These are phyloP conservation scores for Nilaparvata lugens DNA, from an alignment of 1,140 invertebrate genomes.

Conservation along the genomic window DNA sequence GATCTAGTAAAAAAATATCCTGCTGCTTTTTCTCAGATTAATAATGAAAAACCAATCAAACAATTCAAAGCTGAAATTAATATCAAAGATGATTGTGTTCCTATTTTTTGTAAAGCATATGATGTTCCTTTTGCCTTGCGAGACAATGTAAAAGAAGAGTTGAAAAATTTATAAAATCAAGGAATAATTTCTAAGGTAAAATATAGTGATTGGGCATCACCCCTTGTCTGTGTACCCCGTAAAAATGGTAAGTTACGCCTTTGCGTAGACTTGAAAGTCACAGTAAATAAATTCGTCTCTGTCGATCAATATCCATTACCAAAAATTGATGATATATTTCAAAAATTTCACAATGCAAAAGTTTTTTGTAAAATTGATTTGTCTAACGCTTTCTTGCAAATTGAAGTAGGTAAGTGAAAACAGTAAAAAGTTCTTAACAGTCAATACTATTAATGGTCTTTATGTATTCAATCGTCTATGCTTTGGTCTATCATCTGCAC, in stretches of 20 bases:
- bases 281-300: not conserved
- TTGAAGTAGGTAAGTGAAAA: no score
- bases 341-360: no score
- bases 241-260: not conserved
- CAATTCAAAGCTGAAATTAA: conserved; percentile 2
- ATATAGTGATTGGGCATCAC: conserved; percentile 3
- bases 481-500: conserved; percentile 29
- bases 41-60: conserved; percentile 1
- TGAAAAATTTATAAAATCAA: not conserved
- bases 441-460: no score
- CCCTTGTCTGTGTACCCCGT: conserved; percentile 1
- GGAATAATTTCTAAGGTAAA: not conserved
- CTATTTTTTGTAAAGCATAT: conserved; percentile 6
- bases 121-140: not conserved
- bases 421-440: no score
- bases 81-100: not conserved
- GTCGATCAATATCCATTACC: conserved; percentile 1
- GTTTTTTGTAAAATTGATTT: no score
- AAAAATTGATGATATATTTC: conserved; percentile 5
- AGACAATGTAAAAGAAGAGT: not conserved
- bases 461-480: no score
- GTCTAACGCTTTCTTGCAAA: no score
- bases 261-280: not conserved
- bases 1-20: not conserved
- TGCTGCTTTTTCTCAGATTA: not conserved